Base-by-base conservation (phyloP, 2,797 vertebrate species). In the Cirrhinus mrigala region DNA sequence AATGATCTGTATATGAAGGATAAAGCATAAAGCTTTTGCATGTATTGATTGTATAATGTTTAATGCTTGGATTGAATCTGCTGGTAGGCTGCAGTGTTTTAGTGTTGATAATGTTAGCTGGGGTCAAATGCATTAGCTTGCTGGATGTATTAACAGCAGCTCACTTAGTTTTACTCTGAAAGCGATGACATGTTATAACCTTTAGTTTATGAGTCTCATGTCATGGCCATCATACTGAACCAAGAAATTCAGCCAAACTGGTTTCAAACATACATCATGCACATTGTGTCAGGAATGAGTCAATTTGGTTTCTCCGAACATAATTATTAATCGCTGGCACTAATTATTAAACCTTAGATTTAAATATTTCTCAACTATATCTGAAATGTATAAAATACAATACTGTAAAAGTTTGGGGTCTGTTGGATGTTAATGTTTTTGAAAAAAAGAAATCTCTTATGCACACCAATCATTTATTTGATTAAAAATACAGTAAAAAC, bases 111-210 rank as follows among this genome's bases (percentile, higher is more conserved):
- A 77, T n/a, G 75, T 58, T 0, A 77, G 52, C 20, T 56, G 29
- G 33, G 22, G 29, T 77, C 74, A 58, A 77, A 77, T 40, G 33
- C 74, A 77, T 58, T 58, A 15, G 6, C 29, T 40, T 40, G 11
- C 74, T 77, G 29, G 20, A 77, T 60, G 22, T 24, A 58, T 77
- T 40, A 40, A 40, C 22, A 77, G 12, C 6, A 77, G 11, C 52
- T 77, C 33, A n/a, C 52, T 58, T 77, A 16, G 33, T 9, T 77
- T 77, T 74, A 75, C 71, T 29, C 71, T 77, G 33, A 60, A 54
- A 77, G 22, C 12, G 1, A 77, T 24, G 8, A 44, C 22, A 40
- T 6, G n/a, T 29, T 54, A 40, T 37, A 9, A 76, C 37, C 29
- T 77, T 40, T 15, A 58, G 33, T 58, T 77, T 3, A 77, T 33